A percentile compares a stretch with the other conserved stretches of the same genome.
These are phyloP conservation scores for Drosophila insularis DNA, from an alignment of 1,140 invertebrate genomes.

Conservation along the genomic window DNA sequence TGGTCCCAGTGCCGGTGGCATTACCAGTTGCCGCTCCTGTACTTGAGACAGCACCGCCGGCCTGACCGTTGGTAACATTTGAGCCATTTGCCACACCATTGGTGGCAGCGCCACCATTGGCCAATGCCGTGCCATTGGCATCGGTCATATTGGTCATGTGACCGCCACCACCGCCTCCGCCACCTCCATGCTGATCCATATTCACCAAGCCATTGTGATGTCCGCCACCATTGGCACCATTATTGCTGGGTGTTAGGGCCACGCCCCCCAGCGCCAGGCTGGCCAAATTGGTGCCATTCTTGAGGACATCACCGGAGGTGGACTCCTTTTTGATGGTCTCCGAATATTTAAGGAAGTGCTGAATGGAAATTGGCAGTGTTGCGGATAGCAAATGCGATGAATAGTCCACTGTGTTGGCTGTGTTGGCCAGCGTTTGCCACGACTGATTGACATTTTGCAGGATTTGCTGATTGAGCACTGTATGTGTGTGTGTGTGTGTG, in stretches of 20 bases:
- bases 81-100: constrained; percentile 65
- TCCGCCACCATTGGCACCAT: constrained; percentile 58
- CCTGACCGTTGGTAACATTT: constrained; percentile 67
- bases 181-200: constrained; percentile 63
- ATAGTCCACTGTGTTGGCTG: constrained; percentile 82
- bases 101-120: constrained; percentile 56
- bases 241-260: constrained; percentile 68
- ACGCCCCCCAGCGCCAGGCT: constrained; percentile 77
- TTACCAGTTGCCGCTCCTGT: constrained; percentile 66
- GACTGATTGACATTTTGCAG: constrained; percentile 83
- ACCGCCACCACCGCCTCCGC: constrained; percentile 24
- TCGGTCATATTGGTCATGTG: constrained; percentile 77
- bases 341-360: constrained; percentile 82
- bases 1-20: constrained; percentile 62
- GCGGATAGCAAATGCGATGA: constrained; percentile 82
- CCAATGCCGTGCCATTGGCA: constrained; percentile 59
- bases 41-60: constrained; percentile 60
- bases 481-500: background rate
- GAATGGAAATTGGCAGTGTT: constrained; percentile 83
- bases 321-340: constrained; percentile 83
- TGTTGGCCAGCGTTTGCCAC: constrained; percentile 82
- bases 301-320: constrained; percentile 71
- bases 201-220: constrained; percentile 72
- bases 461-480: constrained; percentile 82
- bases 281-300: constrained; percentile 79